These are phyloP conservation scores for Archocentrus centrarchus DNA, from an alignment of 2,113 vertebrate species.

Conservation along the genomic window DNA sequence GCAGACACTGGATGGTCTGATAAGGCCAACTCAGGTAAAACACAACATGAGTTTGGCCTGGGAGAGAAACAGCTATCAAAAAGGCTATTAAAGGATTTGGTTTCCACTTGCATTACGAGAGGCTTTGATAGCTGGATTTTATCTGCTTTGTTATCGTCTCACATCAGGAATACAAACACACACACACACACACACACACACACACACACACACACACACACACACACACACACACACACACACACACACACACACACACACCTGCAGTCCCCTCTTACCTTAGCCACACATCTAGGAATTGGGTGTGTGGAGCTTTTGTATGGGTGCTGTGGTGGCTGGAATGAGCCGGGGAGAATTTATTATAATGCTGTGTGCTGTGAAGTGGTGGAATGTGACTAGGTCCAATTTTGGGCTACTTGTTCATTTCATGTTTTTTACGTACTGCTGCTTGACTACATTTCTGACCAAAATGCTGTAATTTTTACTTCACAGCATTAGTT, in stretches of 20 bases:
- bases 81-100: constrained; percentile 61
- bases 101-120: constrained; percentile 59
- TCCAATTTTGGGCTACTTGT: not conserved
- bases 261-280: constrained; percentile 28
- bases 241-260: constrained; percentile 50
- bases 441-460: not conserved
- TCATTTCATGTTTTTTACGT: not conserved
- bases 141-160: constrained; percentile 68
- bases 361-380: not conserved
- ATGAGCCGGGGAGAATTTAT: not conserved
- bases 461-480: not conserved
- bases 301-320: constrained; percentile 34
- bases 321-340: constrained; percentile 5
- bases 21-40: constrained; percentile 65
- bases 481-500: not conserved
- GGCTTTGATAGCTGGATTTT: constrained; percentile 67
- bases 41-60: constrained; percentile 49
- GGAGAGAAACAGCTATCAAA: constrained; percentile 60
- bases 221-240: constrained; percentile 62
- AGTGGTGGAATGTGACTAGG: not conserved
- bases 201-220: constrained; percentile 53
- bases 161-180: constrained; percentile 60
- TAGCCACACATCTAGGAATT: constrained; percentile 25
- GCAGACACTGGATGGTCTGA: constrained; percentile 53
- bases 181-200: constrained; percentile 53